Evolutionary conservation across 2,113 vertebrate species (phyloP).

Genomic region (Protomyctophum bolini): DNA sequence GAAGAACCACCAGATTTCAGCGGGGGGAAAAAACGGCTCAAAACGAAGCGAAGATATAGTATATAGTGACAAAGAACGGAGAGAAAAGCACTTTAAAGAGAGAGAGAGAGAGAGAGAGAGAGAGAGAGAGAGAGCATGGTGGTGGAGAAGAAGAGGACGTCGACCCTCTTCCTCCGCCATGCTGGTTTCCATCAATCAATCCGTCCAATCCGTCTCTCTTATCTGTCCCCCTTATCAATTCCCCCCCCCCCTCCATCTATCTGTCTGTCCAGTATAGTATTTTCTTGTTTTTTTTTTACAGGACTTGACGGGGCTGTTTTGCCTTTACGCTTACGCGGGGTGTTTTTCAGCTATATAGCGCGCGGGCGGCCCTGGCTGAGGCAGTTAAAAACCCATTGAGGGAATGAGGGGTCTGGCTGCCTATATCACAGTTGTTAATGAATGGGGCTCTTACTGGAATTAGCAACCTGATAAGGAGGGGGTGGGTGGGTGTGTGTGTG

Average conservation of each 20-base stretch:
- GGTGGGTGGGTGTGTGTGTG: neutral
- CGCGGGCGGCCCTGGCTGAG: constrained; percentile 37
- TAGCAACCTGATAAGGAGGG: constrained; percentile 60
- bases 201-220: neutral
- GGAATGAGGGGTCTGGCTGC: constrained; percentile 60
- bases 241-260: neutral
- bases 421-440: constrained; percentile 60
- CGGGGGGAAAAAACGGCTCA: no score
- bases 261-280: constrained; percentile 8
- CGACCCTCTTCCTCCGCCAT: neutral
- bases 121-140: no score
- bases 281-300: no score
- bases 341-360: constrained; percentile 43
- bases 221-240: neutral
- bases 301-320: neutral
- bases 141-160: neutral
- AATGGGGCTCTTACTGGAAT: constrained; percentile 78
- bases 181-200: no score
- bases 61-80: no score
- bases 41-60: no score
- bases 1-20: no score
- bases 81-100: no score
- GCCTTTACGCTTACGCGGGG: constrained; percentile 47
- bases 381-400: constrained; percentile 73
- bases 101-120: no score